These are phyloP conservation scores for Lordiphosa mommai DNA, from an alignment of 1,140 invertebrate species.

Conservation along the genomic window DNA sequence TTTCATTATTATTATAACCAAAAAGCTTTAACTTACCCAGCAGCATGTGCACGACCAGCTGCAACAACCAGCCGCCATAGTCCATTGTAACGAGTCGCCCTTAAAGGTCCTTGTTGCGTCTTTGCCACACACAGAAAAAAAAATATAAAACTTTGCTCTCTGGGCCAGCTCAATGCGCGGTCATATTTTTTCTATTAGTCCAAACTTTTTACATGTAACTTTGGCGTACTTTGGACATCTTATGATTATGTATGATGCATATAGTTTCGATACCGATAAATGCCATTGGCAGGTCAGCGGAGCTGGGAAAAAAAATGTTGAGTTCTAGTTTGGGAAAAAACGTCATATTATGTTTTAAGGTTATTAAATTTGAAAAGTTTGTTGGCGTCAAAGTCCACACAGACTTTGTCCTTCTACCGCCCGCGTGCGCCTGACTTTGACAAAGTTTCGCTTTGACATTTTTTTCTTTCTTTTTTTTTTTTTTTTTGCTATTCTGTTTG, in stretches of 20 bases:
- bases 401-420: not conserved
- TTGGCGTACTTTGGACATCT: constrained; percentile 28
- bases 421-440: constrained; percentile 40
- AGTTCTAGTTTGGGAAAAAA: constrained; percentile 24
- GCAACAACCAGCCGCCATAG: constrained; percentile 55
- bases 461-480: constrained; percentile 29
- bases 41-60: constrained; percentile 59
- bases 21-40: constrained; percentile 57
- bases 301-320: constrained; percentile 45
- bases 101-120: constrained; percentile 26
- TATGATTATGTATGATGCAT: constrained; percentile 36
- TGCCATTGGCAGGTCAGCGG: constrained; percentile 54
- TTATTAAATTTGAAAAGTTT: constrained; percentile 75
- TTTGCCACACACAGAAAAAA: constrained; percentile 11
- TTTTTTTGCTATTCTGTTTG: constrained; percentile 17
- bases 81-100: constrained; percentile 50
- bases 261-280: constrained; percentile 57
- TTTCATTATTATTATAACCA: constrained; percentile 63
- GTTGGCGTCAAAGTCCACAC: constrained; percentile 53
- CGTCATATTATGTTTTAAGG: constrained; percentile 56
- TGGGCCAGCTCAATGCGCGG: constrained; percentile 36
- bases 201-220: constrained; percentile 43
- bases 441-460: constrained; percentile 53
- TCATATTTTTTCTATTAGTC: constrained; percentile 57
- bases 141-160: constrained; percentile 31